Evolutionary conservation across 1,140 invertebrate species (phyloP), one percentile per base, ranked within the genome.

Genomic region (Bombus superbus): DNA sequence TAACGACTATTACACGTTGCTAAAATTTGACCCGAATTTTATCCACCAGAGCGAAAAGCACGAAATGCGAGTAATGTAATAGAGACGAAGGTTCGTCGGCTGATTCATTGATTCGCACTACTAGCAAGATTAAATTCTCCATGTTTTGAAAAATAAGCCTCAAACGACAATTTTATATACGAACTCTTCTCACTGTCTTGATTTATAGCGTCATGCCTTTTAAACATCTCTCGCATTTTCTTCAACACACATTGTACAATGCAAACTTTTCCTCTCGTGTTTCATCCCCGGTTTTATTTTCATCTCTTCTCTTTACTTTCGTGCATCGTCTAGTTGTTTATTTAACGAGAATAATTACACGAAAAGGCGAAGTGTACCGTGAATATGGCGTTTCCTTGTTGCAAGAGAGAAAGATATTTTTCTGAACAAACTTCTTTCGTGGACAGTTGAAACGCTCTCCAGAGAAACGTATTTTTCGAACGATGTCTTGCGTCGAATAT

Each of bases 391-490:
- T 76, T 75, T 38, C 73, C 22, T 13, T 13, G n/a, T 72, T n/a
- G 40, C 13, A 28, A 71, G 8, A 38, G 66, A 68, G 35, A 22
- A 3, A 22, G 66, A 38, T 38, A 68, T 40, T 59, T 64, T 22
- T 62, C 38, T 3, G 3, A 11, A 22, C 28, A 3, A 62, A 8
- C 8, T 62, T 35, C 22, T 62, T 25, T 10, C 15, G 13, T 9
- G 47, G 47, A 53, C 47, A 53, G 47, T 53, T 53, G 10, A 28
- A n/a, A 76, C 13, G 25, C 13, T 42, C 75, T 42, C 53, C 3
- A 47, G 75, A 77, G 57, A 22, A 62, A 22, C 38, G 75, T 62
- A 42, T 40, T 42, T 77, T 38, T 62, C 28, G n/a, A 77, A 77
- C 57, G 47, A n/a, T 28, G 47, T 38, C 28, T 62, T 3, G 28